Conservation (phyloP, 2,797 vertebrate species). For the Lerista edwardsae region DNA sequence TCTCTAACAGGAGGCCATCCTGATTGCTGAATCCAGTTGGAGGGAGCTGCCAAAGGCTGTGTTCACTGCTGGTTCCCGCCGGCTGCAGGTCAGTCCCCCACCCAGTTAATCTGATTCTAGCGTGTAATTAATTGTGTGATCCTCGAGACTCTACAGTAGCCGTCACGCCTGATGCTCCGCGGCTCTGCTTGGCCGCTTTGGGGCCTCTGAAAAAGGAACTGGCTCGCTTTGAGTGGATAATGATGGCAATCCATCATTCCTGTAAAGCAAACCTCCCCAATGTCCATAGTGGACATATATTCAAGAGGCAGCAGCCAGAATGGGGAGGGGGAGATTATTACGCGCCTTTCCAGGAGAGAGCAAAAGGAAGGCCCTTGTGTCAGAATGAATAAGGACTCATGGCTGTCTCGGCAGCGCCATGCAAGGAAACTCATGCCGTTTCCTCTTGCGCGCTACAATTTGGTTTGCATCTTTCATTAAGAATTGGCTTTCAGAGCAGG, state of each 20-base stretch:
- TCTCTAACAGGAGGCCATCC: too few species aligned
- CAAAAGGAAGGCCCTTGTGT: not conserved
- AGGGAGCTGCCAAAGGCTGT: not conserved
- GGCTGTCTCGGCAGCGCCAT: not conserved
- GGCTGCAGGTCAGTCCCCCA: too few species aligned
- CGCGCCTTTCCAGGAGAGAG: not conserved
- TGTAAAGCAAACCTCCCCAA: constrained; percentile 50
- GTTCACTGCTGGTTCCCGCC: too few species aligned
- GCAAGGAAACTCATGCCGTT: not conserved
- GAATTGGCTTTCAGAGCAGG: not conserved
- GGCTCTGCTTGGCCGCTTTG: not conserved
- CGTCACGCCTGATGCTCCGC: too few species aligned
- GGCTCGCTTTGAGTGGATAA: constrained; percentile 45
- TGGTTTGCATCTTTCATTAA: not conserved
- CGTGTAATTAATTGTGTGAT: not conserved
- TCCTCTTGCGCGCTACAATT: not conserved
- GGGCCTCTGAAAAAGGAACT: not conserved
- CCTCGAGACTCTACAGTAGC: not conserved
- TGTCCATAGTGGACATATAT: not conserved
- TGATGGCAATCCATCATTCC: constrained; percentile 75
- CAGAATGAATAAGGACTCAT: not conserved
- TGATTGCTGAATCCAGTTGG: not conserved
- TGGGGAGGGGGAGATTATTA: not conserved
- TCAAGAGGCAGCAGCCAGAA: not conserved
- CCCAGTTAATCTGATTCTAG: too few species aligned